Evolutionary conservation across 1,140 invertebrate genomes (phyloP).

Genomic region (Aphaenogaster floridana): DNA sequence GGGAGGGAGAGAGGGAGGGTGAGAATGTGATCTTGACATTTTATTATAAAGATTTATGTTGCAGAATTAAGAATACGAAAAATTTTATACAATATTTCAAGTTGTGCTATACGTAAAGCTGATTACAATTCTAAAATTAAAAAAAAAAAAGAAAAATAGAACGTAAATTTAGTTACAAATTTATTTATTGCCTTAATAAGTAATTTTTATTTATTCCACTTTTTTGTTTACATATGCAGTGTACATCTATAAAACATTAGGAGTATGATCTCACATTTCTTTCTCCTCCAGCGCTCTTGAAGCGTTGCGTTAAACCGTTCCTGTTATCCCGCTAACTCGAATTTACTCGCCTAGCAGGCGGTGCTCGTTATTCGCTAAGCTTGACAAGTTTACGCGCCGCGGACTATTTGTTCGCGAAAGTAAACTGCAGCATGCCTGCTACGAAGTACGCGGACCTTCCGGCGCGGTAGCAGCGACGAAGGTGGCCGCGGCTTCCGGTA

Average conservation of each 20-base stretch:
- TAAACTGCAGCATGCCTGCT: constrained; percentile 31
- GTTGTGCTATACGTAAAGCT: not conserved
- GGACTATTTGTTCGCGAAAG: constrained; percentile 59
- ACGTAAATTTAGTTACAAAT: not conserved
- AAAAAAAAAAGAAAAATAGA: not conserved
- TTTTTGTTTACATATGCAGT: not conserved
- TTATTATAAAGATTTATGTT: not conserved
- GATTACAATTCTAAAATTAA: not conserved
- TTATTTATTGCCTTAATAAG: not conserved
- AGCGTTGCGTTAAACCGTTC: constrained; percentile 24
- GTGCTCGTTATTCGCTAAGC: constrained; percentile 55
- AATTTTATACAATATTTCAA: not conserved
- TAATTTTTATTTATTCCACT: not conserved
- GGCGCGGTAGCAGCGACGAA: not conserved
- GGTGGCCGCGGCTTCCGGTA: constrained; percentile 17
- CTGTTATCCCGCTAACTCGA: constrained; percentile 57
- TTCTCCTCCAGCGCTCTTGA: not conserved
- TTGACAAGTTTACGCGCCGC: constrained; percentile 60
- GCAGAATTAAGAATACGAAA: not conserved
- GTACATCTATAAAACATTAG: not conserved
- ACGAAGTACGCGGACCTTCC: constrained; percentile 2
- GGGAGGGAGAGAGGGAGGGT: not conserved
- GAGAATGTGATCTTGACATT: not conserved
- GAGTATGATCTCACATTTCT: not conserved
- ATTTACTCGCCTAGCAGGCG: constrained; percentile 57